These are phyloP conservation scores for Nineta flava DNA, from an alignment of 2,888 invertebrate species.

Conservation along the genomic window DNA sequence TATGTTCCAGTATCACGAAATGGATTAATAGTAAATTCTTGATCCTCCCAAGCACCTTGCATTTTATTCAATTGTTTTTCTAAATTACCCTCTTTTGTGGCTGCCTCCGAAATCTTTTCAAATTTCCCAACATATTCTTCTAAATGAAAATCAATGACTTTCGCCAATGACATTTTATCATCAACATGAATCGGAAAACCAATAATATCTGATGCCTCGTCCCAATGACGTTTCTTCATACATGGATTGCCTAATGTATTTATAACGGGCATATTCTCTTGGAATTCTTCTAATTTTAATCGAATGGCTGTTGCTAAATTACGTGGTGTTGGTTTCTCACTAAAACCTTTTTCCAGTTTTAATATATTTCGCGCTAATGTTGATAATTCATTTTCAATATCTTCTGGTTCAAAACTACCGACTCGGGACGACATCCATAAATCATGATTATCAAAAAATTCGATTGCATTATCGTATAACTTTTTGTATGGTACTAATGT, in stretches of 20 bases:
- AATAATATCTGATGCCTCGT: slow-evolving; percentile 84
- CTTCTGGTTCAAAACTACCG: slow-evolving; percentile 73
- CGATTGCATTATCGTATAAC: slow-evolving; percentile 73
- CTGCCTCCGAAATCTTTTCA: slow-evolving; percentile 83
- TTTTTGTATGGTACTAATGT: slow-evolving; percentile 71
- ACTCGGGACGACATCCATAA: slow-evolving; percentile 77
- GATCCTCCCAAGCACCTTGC: slow-evolving; percentile 80
- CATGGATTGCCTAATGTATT: slow-evolving; percentile 90
- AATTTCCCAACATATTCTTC: slow-evolving; percentile 80
- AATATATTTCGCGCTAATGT: slow-evolving; percentile 57
- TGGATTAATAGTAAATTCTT: slow-evolving; percentile 52
- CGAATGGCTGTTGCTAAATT: slow-evolving; percentile 50
- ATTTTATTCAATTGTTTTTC: slow-evolving; percentile 81
- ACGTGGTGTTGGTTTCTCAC: slow-evolving; percentile 55
- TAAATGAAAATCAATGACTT: slow-evolving; percentile 79
- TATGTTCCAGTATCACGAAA: slow-evolving; percentile 82
- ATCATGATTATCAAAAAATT: slow-evolving; percentile 68
- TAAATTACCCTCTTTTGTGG: slow-evolving; percentile 87
- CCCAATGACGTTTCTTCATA: slow-evolving; percentile 85
- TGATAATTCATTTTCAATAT: slow-evolving; percentile 66
- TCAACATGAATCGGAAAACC: slow-evolving; percentile 84
- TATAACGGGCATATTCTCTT: slow-evolving; percentile 75
- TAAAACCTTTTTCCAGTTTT: slow-evolving; percentile 77
- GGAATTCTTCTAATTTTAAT: slow-evolving; percentile 70
- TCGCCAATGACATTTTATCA: slow-evolving; percentile 62